A percentile compares a stretch with the other conserved stretches of the same genome.
Conservation (phyloP, 37 sponge, comb jelly and placozoan genomes). For the Axinella damicornis region DNA sequence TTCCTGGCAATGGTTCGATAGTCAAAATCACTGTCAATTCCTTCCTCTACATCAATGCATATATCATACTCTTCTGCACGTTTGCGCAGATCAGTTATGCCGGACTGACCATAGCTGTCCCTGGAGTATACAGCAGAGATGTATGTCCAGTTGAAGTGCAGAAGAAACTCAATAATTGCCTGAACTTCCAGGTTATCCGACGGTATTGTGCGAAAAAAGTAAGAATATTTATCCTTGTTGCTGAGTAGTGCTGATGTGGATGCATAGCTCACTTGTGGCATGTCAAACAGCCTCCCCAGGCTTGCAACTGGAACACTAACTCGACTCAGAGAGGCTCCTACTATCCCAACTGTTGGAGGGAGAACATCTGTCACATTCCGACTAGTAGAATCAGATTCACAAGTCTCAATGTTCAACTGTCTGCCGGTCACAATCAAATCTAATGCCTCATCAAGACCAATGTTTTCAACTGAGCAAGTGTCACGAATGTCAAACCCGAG, state of each 20-base stretch:
- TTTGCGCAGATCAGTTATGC: conserved; percentile 31
- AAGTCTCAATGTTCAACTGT: conserved; percentile 18
- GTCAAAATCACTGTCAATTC: not conserved
- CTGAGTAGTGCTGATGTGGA: conserved; percentile 67
- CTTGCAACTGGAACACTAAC: conserved; percentile 61
- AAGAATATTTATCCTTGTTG: conserved; percentile 62
- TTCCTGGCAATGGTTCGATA: not conserved
- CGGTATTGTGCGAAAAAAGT: conserved; percentile 78
- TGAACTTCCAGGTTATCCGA: conserved; percentile 68
- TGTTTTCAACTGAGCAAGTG: conserved; percentile 67
- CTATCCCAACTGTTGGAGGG: conserved; percentile 24
- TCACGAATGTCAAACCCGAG: too few species aligned
- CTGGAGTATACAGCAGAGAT: conserved; percentile 34
- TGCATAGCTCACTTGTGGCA: conserved; percentile 84
- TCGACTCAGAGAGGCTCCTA: conserved; percentile 74
- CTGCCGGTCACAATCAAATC: conserved; percentile 56
- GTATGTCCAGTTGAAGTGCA: conserved; percentile 60
- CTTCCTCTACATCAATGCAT: conserved; percentile 37
- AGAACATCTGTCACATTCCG: not conserved
- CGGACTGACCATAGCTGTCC: conserved; percentile 56
- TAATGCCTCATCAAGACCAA: conserved; percentile 69
- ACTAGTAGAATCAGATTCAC: not conserved
- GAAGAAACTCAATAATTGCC: conserved; percentile 74
- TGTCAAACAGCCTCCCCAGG: conserved; percentile 63
- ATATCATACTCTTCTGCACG: conserved; percentile 19